A percentile compares a stretch with the other conserved stretches of the same genome.
phyloP scores from a whole-genome alignment of 2,113 vertebrate species.

The Limnothrissa miodon region DNA sequence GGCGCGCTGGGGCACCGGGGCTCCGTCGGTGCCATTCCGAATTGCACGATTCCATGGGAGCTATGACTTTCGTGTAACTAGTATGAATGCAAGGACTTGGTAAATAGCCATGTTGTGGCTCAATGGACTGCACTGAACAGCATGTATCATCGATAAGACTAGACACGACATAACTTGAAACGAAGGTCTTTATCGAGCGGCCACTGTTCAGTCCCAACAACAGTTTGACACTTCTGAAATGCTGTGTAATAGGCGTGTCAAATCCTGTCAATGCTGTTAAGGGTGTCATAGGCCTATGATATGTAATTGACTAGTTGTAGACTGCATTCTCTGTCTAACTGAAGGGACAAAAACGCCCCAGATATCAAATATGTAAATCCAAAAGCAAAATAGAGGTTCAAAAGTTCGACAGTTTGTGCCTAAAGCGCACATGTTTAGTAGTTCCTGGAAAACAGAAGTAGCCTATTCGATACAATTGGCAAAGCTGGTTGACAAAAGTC shows the following conservation, averaged over 20 bases:
- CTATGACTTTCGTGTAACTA: not conserved
- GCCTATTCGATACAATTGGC: not conserved
- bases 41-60: not conserved
- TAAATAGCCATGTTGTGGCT: not conserved
- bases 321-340: not conserved
- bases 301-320: not conserved
- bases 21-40: no score
- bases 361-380: not conserved
- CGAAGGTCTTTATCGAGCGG: not conserved
- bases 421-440: not conserved
- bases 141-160: not conserved
- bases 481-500: not conserved
- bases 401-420: not conserved
- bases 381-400: not conserved
- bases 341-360: not conserved
- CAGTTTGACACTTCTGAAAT: not conserved
- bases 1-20: no score
- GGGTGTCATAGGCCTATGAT: not conserved
- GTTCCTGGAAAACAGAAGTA: not conserved
- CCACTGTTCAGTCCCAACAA: not conserved
- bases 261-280: not conserved
- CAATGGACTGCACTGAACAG: not conserved
- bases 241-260: not conserved
- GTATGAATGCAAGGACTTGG: not conserved
- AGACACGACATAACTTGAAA: not conserved